Evolutionary conservation across 2,113 vertebrate species (phyloP), one percentile per base, ranked within the genome.

Genomic region (Genyomyrus donnyi): DNA sequence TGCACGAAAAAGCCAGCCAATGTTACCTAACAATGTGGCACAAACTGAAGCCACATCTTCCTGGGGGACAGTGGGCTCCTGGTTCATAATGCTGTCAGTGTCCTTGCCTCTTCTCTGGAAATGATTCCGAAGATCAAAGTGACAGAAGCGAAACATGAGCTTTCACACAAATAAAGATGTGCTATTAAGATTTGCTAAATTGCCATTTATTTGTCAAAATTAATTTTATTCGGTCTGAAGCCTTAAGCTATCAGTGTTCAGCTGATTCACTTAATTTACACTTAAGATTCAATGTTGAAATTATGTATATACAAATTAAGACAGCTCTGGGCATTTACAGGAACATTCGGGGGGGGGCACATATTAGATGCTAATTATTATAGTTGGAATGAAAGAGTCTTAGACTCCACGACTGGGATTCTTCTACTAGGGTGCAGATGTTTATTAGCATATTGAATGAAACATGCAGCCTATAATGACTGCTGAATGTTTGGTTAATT

Each of bases 131-230:
- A 80, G 35, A 77, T 50, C 50, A 77, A 48, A 50, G 31, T 52
- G 46, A 85, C 50, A 58, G 15, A n/a, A 46, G 50, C 13, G 42
- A 62, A 13, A 17, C 35, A 31, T 3, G 52, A 31, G 49, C 21
- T 74, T 70, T 46, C 10, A 45, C n/a, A 74, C 19, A 58, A 88
- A 31, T 58, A 45, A 56, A 21, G 49, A 35, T 52, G 80, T 89
- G 35, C 50, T 89, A 27, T 85, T 35, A 27, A 27, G 49, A 89
- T 58, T 42, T 6, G 31, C 15, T 45, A 85, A 58, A 53, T 48
- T 21, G 56, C 24, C 10, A 39, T 27, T 89, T 89, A 56, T 89
- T 39, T 85, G 83, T 89, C 35, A 58, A 39, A 58, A 84, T 85
- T 31, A 56, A 85, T 85, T 85, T 89, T 48, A 85, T 84, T 31